Evolutionary conservation across 2,113 vertebrate genomes (phyloP).

Genomic region (Fregata magnificens): DNA sequence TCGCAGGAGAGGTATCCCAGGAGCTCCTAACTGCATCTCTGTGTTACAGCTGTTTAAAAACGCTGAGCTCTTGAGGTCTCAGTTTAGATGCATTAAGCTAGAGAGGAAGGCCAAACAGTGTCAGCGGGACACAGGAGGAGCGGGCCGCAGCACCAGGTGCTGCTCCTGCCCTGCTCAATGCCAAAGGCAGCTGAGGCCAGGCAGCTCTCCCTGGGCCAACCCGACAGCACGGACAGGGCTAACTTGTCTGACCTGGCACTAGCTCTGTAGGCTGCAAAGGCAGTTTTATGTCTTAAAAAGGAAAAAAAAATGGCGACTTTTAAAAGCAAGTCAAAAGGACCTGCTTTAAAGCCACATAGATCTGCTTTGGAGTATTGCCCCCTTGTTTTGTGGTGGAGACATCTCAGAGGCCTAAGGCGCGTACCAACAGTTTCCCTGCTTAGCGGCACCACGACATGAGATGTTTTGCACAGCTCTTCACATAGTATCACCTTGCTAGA

Average conservation of each 20-base stretch:
- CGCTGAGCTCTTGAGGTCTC: background rate
- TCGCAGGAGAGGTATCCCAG: background rate
- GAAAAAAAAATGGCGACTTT: background rate
- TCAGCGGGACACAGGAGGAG: background rate
- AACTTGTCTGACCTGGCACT: background rate
- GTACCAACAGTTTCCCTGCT: background rate
- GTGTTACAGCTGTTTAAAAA: background rate
- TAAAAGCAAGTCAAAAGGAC: background rate
- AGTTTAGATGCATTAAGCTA: background rate
- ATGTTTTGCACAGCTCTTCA: background rate
- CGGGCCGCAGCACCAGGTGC: fast-evolving
- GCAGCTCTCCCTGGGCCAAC: background rate
- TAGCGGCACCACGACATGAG: fast-evolving
- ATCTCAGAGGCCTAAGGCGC: background rate
- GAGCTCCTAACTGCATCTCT: background rate
- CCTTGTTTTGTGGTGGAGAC: background rate
- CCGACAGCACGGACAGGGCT: fast-evolving
- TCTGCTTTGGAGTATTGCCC: background rate
- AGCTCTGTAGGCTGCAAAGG: background rate
- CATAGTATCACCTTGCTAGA: background rate
- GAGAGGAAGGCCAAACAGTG: background rate
- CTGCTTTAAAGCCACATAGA: background rate
- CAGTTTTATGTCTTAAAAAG: background rate
- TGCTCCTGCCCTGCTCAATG: fast-evolving
- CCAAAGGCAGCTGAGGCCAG: background rate